Evolutionary conservation across 2,113 vertebrate species (phyloP).

Genomic region (Sinocyclocheilus maitianheensis): DNA sequence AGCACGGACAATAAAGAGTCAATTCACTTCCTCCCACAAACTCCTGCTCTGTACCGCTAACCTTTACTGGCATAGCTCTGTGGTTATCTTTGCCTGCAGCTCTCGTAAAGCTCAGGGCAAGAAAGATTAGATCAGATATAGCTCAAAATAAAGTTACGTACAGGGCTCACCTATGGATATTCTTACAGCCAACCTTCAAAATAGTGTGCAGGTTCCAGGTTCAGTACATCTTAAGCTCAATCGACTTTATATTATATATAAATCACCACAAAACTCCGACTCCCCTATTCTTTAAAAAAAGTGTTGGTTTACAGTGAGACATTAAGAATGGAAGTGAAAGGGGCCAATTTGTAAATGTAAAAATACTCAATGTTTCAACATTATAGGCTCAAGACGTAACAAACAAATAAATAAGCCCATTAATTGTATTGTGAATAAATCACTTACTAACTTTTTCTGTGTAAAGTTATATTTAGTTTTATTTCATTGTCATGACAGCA

Average conservation of each 20-base stretch:
- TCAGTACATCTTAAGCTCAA: neutral
- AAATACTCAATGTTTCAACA: neutral
- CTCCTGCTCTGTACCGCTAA: constrained; percentile 23
- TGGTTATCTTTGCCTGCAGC: constrained; percentile 14
- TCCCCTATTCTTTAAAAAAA: neutral
- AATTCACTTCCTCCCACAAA: constrained; percentile 44
- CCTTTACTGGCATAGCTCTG: constrained; percentile 23
- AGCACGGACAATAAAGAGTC: constrained; percentile 64
- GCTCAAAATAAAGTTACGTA: neutral
- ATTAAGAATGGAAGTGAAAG: neutral
- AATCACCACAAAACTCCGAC: neutral
- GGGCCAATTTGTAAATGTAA: neutral
- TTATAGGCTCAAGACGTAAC: neutral
- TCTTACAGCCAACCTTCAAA: constrained; percentile 7
- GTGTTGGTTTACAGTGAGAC: neutral
- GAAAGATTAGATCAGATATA: constrained; percentile 8
- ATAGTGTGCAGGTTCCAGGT: neutral
- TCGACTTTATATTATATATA: neutral
- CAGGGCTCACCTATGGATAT: constrained; percentile 5
- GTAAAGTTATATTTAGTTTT: too few relatives aligned
- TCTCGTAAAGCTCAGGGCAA: constrained; percentile 1
- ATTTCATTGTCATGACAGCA: too few relatives aligned
- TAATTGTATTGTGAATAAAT: too few relatives aligned
- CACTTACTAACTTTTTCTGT: too few relatives aligned
- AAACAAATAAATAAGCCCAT: too few relatives aligned